Base-by-base conservation (phyloP, 2,113 vertebrate species). In the Ictidomys tridecemlineatus region DNA sequence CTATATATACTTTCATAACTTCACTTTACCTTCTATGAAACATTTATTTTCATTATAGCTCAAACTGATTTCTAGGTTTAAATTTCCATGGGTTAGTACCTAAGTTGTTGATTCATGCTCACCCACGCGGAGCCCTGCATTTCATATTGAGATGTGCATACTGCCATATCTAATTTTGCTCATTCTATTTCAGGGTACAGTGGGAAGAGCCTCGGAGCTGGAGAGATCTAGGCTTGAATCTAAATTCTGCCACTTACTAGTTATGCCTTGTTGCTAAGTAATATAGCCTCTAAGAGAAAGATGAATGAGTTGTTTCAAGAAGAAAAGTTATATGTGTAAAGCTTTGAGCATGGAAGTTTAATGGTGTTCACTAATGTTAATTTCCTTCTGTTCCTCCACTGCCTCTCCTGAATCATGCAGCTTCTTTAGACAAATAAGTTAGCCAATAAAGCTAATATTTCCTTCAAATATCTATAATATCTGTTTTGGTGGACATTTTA, bases 171-270 rank as follows among this genome's bases (percentile, higher is more conserved):
- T 90, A 79, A 92, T 82, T 78, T 86, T 95, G 90, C n/a, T 48
- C 53, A 70, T 69, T 93, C 73, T 93, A 73, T 88, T 96, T 93
- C 39, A 96, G 45, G 24, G 24, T n/a, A 72, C 24, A 85, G 45
- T 67, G 34, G 53, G 69, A 95, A 94, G 39, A 95, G 78, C 48
- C 17, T 80, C 88, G 34, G 67, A 58, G 53, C 53, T 18, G 53
- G 94, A 91, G 0, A 92, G 74, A 74, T 63, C 30, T 69, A 32
- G 30, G 13, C 56, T 83, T 37, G 85, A 84, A 94, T 82, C 67
- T 87, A 88, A 95, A 56, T 58, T 92, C 61, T 84, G 42, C 18
- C 70, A 91, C 83, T 87, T 83, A 86, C 39, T 90, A 84, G 58
- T 63, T 90, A 94, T 48, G 22, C 26, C 12, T 30, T 63, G 48